These are phyloP conservation scores for Byasa hedistus DNA, from an alignment of 2,888 invertebrate genomes.

Conservation along the genomic window DNA sequence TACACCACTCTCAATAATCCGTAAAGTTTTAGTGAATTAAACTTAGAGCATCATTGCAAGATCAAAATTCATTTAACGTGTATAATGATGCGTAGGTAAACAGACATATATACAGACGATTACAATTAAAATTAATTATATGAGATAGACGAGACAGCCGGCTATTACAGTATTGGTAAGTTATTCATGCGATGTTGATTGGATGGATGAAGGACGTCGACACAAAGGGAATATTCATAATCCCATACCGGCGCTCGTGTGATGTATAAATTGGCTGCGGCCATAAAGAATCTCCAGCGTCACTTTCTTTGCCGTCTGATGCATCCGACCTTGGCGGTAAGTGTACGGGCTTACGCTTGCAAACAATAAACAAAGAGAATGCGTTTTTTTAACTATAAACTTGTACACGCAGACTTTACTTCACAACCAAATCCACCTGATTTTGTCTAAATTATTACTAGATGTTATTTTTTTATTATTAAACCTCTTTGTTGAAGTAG, in stretches of 20 bases:
- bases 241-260: conserved; percentile 9
- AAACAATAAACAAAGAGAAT: conserved; percentile 22
- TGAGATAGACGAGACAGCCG: background rate
- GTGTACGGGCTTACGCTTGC: background rate
- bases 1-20: too few relatives aligned
- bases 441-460: too few relatives aligned
- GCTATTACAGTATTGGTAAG: conserved; percentile 17
- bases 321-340: conserved; percentile 15
- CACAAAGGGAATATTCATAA: conserved; percentile 29
- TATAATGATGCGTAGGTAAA: too few relatives aligned
- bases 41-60: too few relatives aligned
- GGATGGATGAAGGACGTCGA: conserved; percentile 21
- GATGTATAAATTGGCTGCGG: conserved; percentile 24
- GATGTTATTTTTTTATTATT: too few relatives aligned
- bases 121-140: background rate
- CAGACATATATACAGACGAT: too few relatives aligned
- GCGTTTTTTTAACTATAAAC: too few relatives aligned
- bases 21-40: too few relatives aligned
- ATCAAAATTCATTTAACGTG: too few relatives aligned
- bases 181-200: conserved; percentile 26
- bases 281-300: conserved; percentile 18
- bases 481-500: too few relatives aligned
- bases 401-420: too few relatives aligned
- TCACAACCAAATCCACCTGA: too few relatives aligned
- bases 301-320: conserved; percentile 21